phyloP scores from a whole-genome alignment of 2,113 vertebrate genomes.

The Nothocercus julius region DNA sequence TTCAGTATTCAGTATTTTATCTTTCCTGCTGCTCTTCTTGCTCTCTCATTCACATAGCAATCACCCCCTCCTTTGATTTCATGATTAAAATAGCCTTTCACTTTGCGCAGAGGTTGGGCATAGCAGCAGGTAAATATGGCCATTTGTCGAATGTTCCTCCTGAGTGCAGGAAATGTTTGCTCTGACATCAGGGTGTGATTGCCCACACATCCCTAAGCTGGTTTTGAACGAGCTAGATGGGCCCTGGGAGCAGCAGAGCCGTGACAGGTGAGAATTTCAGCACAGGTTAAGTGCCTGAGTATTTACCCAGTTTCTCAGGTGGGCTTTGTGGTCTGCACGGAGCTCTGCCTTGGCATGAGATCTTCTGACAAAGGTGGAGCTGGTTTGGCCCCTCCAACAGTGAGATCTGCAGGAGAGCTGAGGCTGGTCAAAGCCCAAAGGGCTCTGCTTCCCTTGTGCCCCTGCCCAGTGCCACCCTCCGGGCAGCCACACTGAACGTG shows the following conservation, averaged over 20 bases:
- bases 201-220: background rate
- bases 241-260: background rate
- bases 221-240: rapidly evolving
- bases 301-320: background rate
- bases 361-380: background rate
- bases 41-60: background rate
- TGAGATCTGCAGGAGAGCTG: background rate
- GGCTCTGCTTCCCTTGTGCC: background rate
- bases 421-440: background rate
- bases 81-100: background rate
- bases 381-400: rapidly evolving
- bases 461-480: no score
- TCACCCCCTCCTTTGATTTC: background rate
- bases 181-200: background rate
- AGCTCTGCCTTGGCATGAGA: background rate
- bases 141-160: slow-evolving; percentile 51
- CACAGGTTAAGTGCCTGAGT: background rate
- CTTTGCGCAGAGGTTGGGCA: background rate
- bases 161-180: background rate
- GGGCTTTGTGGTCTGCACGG: background rate
- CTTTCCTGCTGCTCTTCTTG: background rate
- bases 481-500: rapidly evolving
- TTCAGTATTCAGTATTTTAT: slow-evolving; percentile 9
- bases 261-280: slow-evolving; percentile 15
- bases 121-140: slow-evolving; percentile 20